phyloP scores from a whole-genome alignment of 1,140 invertebrate genomes.

The Pseudomyrmex cubaensis region DNA sequence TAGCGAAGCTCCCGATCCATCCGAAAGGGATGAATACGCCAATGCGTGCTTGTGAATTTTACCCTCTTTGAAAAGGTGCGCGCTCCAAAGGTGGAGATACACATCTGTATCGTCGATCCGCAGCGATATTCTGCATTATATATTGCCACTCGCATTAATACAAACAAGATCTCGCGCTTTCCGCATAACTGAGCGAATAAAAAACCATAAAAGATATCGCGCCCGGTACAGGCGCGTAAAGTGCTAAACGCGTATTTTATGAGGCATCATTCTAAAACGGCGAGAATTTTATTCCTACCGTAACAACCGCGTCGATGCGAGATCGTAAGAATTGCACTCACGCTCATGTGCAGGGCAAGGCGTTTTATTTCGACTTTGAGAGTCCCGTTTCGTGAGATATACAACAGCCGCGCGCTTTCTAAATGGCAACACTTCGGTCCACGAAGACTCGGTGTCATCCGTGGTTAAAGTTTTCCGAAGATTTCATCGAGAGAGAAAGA shows the following conservation, averaged over 20 bases:
- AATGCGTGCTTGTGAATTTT: conserved; percentile 22
- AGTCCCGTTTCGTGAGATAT: conserved; percentile 51
- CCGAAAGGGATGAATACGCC: neutral
- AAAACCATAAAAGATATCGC: conserved; percentile 4
- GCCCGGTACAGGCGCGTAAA: neutral
- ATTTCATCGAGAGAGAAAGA: conserved; percentile 28
- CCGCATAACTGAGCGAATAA: conserved; percentile 2
- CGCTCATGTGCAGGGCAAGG: neutral
- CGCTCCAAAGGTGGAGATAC: neutral
- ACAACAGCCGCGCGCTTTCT: neutral
- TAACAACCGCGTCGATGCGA: conserved; percentile 15
- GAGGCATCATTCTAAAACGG: conserved; percentile 12
- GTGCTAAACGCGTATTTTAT: conserved; percentile 44
- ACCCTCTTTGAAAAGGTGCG: neutral
- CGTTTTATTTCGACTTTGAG: conserved; percentile 52
- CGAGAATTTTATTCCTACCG: conserved; percentile 35
- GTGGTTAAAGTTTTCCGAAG: conserved; percentile 41
- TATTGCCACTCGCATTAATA: conserved; percentile 28
- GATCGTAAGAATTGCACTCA: conserved; percentile 25
- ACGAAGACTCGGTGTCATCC: conserved; percentile 31
- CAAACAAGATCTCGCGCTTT: neutral
- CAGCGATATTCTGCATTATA: neutral
- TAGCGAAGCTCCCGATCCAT: neutral
- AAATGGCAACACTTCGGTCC: conserved; percentile 17
- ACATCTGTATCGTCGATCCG: too few relatives aligned